Evolutionary conservation across 1,140 invertebrate genomes (phyloP), one percentile per base, ranked within the genome.

Genomic region (Steinernema feltiae): DNA sequence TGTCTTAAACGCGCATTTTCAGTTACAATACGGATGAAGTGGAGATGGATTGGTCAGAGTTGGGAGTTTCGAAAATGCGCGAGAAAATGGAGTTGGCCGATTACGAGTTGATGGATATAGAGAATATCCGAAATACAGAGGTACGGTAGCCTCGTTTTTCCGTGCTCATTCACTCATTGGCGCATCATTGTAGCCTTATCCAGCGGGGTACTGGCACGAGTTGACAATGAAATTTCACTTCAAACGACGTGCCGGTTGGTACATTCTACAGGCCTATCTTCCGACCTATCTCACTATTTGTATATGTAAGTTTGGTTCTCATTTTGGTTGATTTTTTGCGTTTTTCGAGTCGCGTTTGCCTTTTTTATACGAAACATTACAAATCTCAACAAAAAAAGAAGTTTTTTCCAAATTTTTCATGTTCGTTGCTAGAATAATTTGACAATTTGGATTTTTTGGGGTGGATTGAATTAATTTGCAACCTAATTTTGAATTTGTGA

Each of bases 11-110:
- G 73, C 27, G 15, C 24, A 21, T 12, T 73, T 84, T 73, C 73
- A 84, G 83, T 75, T 85, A 85, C 73, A 85, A 85, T 70, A 85
- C 85, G 15, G 84, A 86, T 48, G 84, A 85, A 72, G 84, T 86
- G 18, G 70, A 84, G 46, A 86, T 86, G 85, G 71, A 79, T 30
- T 85, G 84, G 84, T 77, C 82, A 0, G 31, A 80, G 7, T 30
- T 81, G 7, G 84, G 84, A 0, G 84, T 85, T 0, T 63, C 75
- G 7, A 84, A 82, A 53, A 85, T 85, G 85, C 31, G 84, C 17
- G 85, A 85, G 18, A 82, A 86, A 72, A 85, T 85, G 74, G 85
- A 86, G 72, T 76, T 85, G 74, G 85, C 84, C n/a, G 84, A 85
- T 73, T 85, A 85, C 69, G 82, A 82, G 70, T 77, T 85, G 24